These are phyloP conservation scores for Eremophila alpestris DNA, from an alignment of 2,797 vertebrate genomes.

Conservation along the genomic window DNA sequence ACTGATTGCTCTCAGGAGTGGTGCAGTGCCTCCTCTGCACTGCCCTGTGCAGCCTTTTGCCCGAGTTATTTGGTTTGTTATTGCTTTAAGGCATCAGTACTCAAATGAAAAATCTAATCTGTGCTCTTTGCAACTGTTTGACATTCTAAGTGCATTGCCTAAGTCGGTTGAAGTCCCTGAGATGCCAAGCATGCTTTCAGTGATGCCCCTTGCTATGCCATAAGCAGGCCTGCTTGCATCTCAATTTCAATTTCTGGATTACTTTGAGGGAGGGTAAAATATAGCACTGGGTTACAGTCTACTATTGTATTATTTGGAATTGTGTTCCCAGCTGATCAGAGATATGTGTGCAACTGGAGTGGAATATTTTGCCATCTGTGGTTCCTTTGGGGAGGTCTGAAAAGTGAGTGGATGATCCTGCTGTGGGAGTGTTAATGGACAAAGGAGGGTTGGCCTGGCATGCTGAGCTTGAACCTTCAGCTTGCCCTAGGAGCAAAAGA, in stretches of 20 bases:
- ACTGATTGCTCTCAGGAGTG: not conserved
- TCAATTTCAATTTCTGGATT: not conserved
- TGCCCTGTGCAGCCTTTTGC: not conserved
- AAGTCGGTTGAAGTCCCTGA: not conserved
- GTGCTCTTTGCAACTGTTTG: not conserved
- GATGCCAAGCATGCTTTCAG: not conserved
- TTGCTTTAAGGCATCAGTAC: conserved; percentile 1
- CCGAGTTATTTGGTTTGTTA: not conserved
- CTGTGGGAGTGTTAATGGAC: fast-evolving
- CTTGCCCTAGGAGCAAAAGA: not conserved
- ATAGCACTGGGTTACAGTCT: not conserved
- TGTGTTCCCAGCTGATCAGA: not conserved
- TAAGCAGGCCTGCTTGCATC: not conserved
- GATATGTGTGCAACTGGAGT: not conserved
- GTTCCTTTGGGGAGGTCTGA: not conserved
- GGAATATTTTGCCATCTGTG: not conserved
- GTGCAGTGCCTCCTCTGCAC: fast-evolving
- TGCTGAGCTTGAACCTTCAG: fast-evolving
- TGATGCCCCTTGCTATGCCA: not conserved
- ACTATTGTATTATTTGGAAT: not conserved
- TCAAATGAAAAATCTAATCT: not conserved
- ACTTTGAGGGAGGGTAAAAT: not conserved
- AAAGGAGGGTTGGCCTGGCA: not conserved
- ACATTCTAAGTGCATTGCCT: not conserved
- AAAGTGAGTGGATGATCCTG: not conserved